Percentiles rank a stretch among this genome's conserved stretches.
phyloP scores from a whole-genome alignment of 1,140 invertebrate genomes.

The Macrocentrus cingulum region DNA sequence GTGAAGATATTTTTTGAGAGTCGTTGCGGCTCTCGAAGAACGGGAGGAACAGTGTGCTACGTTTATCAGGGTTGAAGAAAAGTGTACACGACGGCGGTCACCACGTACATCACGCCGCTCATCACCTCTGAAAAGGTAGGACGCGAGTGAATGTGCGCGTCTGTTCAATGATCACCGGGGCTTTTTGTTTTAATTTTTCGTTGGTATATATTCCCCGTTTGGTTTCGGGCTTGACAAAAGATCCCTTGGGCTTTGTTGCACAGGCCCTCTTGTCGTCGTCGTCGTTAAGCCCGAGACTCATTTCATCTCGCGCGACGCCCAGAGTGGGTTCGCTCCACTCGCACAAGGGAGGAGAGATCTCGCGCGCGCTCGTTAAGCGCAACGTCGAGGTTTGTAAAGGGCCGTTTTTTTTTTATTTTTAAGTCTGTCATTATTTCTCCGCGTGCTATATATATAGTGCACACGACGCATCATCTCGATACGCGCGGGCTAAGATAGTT shows the following conservation, averaged over 20 bases:
- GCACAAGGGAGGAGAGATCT: constrained; percentile 10
- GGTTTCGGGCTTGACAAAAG: constrained; percentile 25
- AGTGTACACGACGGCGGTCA: constrained; percentile 58
- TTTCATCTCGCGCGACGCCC: constrained; percentile 18
- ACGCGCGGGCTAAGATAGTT: constrained; percentile 23
- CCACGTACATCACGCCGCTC: constrained; percentile 58
- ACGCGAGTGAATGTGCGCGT: neutral
- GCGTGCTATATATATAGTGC: neutral
- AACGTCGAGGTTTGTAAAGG: neutral
- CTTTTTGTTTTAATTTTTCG: too few relatives aligned
- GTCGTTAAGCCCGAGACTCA: constrained; percentile 27
- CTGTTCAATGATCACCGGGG: too few relatives aligned
- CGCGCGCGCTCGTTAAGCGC: constrained; percentile 13
- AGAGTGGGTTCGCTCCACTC: constrained; percentile 21
- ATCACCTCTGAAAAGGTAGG: constrained; percentile 58
- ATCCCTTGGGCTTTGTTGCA: constrained; percentile 1
- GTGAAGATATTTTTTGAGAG: neutral
- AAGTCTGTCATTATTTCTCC: neutral
- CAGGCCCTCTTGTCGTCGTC: constrained; percentile 6
- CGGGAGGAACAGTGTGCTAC: constrained; percentile 9
- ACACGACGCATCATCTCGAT: neutral
- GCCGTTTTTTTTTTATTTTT: neutral
- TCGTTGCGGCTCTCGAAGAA: too few relatives aligned
- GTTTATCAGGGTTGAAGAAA: constrained; percentile 31
- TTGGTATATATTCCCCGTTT: neutral